A percentile compares a stretch with the other conserved stretches of the same genome.
These are phyloP conservation scores for Pachycephus smyrnensis DNA, from an alignment of 2,888 invertebrate genomes.

Conservation along the genomic window DNA sequence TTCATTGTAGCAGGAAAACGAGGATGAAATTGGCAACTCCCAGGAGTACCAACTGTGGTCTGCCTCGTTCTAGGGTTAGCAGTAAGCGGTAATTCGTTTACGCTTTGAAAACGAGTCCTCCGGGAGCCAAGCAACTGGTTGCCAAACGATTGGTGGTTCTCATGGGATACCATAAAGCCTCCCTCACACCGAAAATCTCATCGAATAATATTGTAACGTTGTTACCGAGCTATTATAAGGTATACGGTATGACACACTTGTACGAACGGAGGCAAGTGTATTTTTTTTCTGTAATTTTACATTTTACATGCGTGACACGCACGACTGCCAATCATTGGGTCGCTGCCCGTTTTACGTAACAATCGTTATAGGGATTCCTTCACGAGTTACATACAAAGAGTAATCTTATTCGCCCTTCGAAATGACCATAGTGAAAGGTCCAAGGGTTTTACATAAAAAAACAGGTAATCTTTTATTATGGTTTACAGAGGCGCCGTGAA, in stretches of 20 bases:
- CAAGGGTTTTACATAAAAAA: neutral
- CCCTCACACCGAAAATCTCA: neutral
- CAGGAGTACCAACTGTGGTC: neutral
- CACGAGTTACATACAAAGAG: neutral
- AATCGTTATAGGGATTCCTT: neutral
- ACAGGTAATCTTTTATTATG: neutral
- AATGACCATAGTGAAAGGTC: neutral
- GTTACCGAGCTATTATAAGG: neutral
- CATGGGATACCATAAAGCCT: neutral
- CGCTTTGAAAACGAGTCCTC: conserved; percentile 57
- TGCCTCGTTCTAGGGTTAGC: neutral
- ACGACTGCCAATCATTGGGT: neutral
- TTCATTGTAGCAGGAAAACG: neutral
- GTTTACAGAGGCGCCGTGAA: neutral
- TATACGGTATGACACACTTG: neutral
- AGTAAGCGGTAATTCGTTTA: conserved; percentile 39
- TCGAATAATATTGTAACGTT: neutral
- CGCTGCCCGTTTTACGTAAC: neutral
- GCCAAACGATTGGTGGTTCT: conserved; percentile 47
- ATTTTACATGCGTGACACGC: neutral
- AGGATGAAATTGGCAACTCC: neutral
- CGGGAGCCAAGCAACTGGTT: conserved; percentile 61
- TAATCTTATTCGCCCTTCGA: neutral
- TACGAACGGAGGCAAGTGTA: neutral
- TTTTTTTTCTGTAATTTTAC: neutral